Base-by-base conservation (phyloP, 2,797 vertebrate genomes). In the Malurus splendens region DNA sequence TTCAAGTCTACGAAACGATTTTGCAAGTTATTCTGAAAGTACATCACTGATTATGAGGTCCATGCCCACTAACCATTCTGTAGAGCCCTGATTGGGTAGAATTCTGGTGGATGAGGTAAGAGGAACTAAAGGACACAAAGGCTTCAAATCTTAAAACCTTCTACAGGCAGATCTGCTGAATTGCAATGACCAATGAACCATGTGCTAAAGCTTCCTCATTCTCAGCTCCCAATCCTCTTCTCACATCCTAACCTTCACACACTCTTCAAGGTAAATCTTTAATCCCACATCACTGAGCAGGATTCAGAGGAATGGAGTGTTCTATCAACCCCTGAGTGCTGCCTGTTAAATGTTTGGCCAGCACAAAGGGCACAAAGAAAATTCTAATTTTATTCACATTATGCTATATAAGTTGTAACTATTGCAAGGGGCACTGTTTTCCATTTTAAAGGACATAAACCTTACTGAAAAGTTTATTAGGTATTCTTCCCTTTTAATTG, bases 281-380 rank as follows among this genome's bases (percentile, higher is more conserved):
- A 72, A 79, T 75, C 18, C 38, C 30, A n/a, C 56, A 12, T 39
- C 30, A 19, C 0, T 54, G 10, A 82, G 71, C 11, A 0, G 0
- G 38, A 48, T 23, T 77, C n/a, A 61, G 64, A 67, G 27, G 54
- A 78, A 67, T 4, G 28, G 18, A 83, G 32, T 55, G 15, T 48
- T 50, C 33, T 33, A 5, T 28, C n/a, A 55, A 55, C 18, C 16
- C 8, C 1, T 36, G 38, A 30, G 39, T 44, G 71, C 48, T 80
- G 36, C 41, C 62, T 72, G 12, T 45, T 64, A 71, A 56, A 75
- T 47, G 27, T 59, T 33, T 20, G 17, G 50, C 50, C 52, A 48
- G 78, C 0, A 2, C 8, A 66, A 68, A 57, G 27, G 6, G 18
- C 36, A 47, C n/a, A 54, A 1, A 71, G 61, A 57, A 65, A 75